Percentiles rank a stretch among this genome's conserved stretches.
These are phyloP conservation scores for Tursiops truncatus DNA, from an alignment of 2,113 vertebrate species.

Conservation along the genomic window DNA sequence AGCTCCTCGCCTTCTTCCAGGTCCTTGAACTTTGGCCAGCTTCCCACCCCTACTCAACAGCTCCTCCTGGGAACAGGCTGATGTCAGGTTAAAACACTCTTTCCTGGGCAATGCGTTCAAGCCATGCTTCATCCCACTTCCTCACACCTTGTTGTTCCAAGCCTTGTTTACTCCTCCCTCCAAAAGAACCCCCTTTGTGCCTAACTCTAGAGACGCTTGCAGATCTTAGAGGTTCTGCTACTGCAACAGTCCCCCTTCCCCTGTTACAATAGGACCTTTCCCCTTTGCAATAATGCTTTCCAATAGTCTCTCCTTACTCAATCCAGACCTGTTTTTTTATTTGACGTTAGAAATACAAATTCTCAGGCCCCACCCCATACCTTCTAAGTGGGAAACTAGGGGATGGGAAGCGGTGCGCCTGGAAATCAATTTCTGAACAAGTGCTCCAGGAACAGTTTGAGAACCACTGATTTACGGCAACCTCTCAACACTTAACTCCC, in stretches of 20 bases:
- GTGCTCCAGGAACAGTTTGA: neutral
- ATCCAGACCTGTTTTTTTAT: neutral
- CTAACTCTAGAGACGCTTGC: neutral
- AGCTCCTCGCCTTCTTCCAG: neutral
- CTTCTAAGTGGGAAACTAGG: neutral
- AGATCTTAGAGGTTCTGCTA: neutral
- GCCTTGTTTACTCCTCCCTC: neutral
- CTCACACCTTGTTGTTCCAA: neutral
- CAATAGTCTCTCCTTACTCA: neutral
- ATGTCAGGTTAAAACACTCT: neutral
- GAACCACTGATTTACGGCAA: neutral
- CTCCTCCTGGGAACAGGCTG: neutral
- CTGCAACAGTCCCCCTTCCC: neutral
- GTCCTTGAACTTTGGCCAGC: neutral
- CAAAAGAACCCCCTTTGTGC: neutral
- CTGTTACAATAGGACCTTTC: neutral
- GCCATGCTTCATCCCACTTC: neutral
- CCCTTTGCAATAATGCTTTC: neutral
- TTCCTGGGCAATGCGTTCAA: neutral
- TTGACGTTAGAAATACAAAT: neutral
- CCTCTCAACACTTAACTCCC: neutral
- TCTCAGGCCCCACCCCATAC: neutral
- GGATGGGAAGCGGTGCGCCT: neutral
- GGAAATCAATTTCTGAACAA: neutral
- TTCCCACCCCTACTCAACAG: neutral